Evolutionary conservation across 2,888 invertebrate species (phyloP).

Genomic region (Fissipunctia ypsillon): DNA sequence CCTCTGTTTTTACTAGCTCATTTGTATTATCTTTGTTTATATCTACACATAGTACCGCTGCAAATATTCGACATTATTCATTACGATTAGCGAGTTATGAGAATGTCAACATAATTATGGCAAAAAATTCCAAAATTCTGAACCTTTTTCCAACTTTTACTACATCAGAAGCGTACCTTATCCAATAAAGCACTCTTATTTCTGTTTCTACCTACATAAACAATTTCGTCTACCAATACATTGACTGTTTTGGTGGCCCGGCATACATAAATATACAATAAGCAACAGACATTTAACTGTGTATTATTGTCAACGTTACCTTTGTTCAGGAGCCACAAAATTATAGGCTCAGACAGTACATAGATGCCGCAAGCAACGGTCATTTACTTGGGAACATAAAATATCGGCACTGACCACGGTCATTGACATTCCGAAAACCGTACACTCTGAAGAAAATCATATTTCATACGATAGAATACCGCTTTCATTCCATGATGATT

Average conservation of each 20-base stretch:
- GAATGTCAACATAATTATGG: not conserved
- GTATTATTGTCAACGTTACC: conserved; percentile 32
- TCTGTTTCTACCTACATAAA: not conserved
- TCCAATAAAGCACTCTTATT: not conserved
- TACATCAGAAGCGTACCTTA: not conserved
- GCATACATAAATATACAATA: conserved; percentile 11
- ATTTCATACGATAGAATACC: conserved; percentile 25
- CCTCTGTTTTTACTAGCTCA: conserved; percentile 55
- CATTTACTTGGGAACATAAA: conserved; percentile 49
- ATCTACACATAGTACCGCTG: conserved; percentile 5
- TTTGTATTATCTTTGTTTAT: conserved; percentile 37
- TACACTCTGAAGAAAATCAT: conserved; percentile 27
- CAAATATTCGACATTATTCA: not conserved
- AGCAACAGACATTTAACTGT: conserved; percentile 23
- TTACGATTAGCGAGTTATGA: not conserved
- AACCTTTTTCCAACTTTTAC: not conserved
- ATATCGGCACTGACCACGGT: conserved; percentile 47
- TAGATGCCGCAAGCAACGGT: conserved; percentile 50
- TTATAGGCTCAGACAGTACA: conserved; percentile 42
- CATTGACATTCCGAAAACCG: conserved; percentile 57
- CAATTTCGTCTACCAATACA: not conserved
- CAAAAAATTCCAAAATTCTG: not conserved
- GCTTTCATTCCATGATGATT: conserved; percentile 30
- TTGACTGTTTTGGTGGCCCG: conserved; percentile 12
- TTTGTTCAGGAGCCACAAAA: conserved; percentile 52